Base-by-base conservation (phyloP, 2,113 vertebrate genomes). In the Taurulus bubalis region DNA sequence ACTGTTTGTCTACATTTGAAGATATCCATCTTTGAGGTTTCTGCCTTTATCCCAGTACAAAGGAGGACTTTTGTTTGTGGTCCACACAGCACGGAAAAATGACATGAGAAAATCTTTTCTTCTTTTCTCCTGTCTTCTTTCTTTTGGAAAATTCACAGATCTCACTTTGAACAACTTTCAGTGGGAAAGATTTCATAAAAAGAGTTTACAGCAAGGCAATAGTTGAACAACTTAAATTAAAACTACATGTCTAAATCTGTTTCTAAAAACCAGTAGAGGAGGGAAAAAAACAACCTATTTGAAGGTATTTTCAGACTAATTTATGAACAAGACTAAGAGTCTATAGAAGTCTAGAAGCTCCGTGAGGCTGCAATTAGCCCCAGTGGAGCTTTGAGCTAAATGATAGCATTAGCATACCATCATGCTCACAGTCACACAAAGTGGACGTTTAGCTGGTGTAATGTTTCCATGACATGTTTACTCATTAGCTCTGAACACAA, bases 31-130 rank as follows among this genome's bases (percentile, higher is more conserved):
- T 42, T 42, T 67, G 30, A 67, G 32, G 72, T 47, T 65, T 58
- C 28, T 79, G 20, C 36, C 49, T 64, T 65, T 4, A 64, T 71
- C 34, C 8, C 45, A 47, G 15, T 8, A 30, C 3, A 28, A 38
- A n/a, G 38, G n/a, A 38, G 58, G 47, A 12, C 14, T 82, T 71
- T 74, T 36, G 6, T 58, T 59, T 72, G 47, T 28, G 24, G 26
- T 77, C 14, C 24, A 26, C 18, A n/a, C 3, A 15, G 22, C 15
- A 34, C 28, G 26, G 8, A 70, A 32, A 51, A 32, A 12, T 28
- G 8, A 36, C 16, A n/a, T 64, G 30, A 12, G 18, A 55, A 55
- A 24, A 55, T 11, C 8, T 24, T 55, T 56, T 56, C n/a, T 11
- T 56, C 49, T 22, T 51, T n/a, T 53, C 20, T 24, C 8, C 10